Conservation (phyloP, 1,140 invertebrate species). For the Zaprionus vittiger region DNA sequence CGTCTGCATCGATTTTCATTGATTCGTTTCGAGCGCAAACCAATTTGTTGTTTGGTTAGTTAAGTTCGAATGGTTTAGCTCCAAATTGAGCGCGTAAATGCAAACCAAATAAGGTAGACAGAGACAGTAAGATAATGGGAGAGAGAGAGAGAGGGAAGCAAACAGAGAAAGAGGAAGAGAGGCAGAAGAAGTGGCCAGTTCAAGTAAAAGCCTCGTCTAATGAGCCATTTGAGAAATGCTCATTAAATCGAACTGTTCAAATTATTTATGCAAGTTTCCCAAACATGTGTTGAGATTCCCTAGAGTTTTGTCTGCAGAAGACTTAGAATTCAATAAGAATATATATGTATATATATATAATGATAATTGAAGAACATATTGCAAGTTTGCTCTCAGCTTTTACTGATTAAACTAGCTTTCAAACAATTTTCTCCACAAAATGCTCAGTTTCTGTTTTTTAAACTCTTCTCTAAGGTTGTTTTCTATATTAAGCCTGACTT, state of each 20-base stretch:
- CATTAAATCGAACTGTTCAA: slow-evolving; percentile 34
- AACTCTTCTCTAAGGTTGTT: not conserved
- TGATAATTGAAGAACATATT: no score
- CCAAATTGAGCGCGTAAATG: slow-evolving; percentile 73
- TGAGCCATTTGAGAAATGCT: slow-evolving; percentile 10
- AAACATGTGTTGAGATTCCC: not conserved
- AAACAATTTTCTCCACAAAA: no score
- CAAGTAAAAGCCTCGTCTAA: not conserved
- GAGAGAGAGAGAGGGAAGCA: not conserved
- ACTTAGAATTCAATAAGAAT: not conserved
- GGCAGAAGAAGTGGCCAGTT: not conserved
- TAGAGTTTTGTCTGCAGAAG: not conserved
- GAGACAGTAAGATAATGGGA: not conserved
- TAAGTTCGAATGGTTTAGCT: slow-evolving; percentile 46
- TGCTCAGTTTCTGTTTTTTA: no score
- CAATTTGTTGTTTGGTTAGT: slow-evolving; percentile 76
- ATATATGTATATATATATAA: no score
- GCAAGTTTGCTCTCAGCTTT: no score
- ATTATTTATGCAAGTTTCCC: slow-evolving; percentile 19
- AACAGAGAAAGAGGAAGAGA: not conserved
- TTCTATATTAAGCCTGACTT: not conserved
- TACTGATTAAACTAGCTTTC: no score
- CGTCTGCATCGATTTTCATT: slow-evolving; percentile 45
- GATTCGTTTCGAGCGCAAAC: slow-evolving; percentile 56
- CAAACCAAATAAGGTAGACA: slow-evolving; percentile 21